These are phyloP conservation scores for Cerastoderma edule DNA, from an alignment of 2,888 invertebrate genomes.

Conservation along the genomic window DNA sequence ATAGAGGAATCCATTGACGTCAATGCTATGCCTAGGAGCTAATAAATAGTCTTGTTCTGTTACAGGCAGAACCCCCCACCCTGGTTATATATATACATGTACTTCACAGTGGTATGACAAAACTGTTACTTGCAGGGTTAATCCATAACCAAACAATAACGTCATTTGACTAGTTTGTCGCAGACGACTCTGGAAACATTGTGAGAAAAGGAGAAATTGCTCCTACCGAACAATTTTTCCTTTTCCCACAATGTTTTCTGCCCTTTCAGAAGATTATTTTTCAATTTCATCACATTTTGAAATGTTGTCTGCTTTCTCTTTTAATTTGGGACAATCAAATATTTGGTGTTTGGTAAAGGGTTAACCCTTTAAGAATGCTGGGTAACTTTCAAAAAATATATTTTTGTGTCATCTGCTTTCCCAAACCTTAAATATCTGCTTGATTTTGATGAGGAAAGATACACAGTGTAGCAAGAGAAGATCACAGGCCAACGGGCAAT, in stretches of 20 bases:
- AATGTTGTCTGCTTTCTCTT: too few species aligned
- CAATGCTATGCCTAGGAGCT: conserved; percentile 16
- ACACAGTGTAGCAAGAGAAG: too few species aligned
- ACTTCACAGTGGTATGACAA: conserved; percentile 17
- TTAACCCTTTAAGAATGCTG: background rate
- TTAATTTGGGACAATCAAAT: too few species aligned
- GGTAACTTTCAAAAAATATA: background rate
- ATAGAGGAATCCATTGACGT: conserved; percentile 21
- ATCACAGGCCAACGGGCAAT: too few species aligned
- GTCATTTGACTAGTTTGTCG: background rate
- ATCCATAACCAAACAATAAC: background rate
- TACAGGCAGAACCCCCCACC: background rate
- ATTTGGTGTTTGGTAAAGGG: background rate
- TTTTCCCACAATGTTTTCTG: conserved; percentile 9
- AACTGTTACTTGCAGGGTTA: background rate
- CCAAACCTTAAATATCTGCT: background rate
- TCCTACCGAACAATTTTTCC: background rate
- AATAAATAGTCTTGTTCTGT: conserved; percentile 11
- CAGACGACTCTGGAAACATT: background rate
- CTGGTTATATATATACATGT: too few species aligned
- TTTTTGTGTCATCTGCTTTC: background rate
- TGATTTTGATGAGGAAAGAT: too few species aligned
- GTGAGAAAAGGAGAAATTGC: conserved; percentile 7
- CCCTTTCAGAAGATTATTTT: too few species aligned
- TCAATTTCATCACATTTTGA: too few species aligned